Evolutionary conservation across 2,888 invertebrate genomes (phyloP), one percentile per base, ranked within the genome.

Genomic region (Athetis lepigone): DNA sequence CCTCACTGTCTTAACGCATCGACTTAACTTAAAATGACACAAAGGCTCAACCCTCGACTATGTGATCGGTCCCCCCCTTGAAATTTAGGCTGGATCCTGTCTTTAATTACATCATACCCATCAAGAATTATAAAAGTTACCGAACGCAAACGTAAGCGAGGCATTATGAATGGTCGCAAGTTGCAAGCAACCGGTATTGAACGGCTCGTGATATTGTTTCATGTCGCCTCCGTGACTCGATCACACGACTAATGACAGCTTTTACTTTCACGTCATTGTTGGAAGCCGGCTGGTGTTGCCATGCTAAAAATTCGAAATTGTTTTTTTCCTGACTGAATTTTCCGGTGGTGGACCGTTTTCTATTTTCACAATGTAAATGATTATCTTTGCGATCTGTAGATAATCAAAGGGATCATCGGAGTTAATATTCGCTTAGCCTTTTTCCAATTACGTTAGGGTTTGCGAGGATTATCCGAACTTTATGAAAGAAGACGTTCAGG

Each of bases 201-300:
- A 47, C 52, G 19, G 19, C 43, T 81, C 75, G 79, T 75, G 80
- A 71, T 79, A 71, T 71, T 56, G 66, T 73, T 71, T 56, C 61
- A 57, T 72, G 56, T 65, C 52, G 27, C 43, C 70, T 58, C 63
- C 85, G 84, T 85, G 85, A 84, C 85, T 80, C 1, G 84, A 78
- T 83, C 83, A 74, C 85, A 85, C 85, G 85, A 85, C 77, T 78
- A 74, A 56, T 69, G 65, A 50, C 73, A 56, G 54, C 75, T 79
- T 82, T 85, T 82, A 85, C 85, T 85, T 85, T 85, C 79, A 75
- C 84, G 55, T 40, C 42, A 70, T 70, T 70, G 70, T 77, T 51
- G 60, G 23, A 58, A 52, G 73, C 45, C 65, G 19, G 9, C 8
- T 13, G 5, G 65, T 66, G 69, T 73, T 73, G 74, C 58, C 33